phyloP scores from a whole-genome alignment of 2,888 invertebrate genomes.

The Tholera decimalis region DNA sequence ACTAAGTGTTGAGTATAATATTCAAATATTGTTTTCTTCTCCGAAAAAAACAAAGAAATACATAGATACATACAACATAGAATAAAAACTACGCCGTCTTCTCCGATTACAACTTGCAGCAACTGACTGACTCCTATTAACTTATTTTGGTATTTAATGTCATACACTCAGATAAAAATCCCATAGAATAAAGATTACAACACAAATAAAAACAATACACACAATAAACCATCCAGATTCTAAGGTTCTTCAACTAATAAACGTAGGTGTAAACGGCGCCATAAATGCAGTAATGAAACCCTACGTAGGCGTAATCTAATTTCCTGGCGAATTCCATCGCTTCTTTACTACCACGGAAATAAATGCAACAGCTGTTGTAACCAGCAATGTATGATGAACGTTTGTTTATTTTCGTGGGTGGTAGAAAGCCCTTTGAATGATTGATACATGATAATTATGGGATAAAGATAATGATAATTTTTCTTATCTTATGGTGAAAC shows the following conservation, averaged over 20 bases:
- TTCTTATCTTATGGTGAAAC: conserved; percentile 40
- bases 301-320: conserved; percentile 73
- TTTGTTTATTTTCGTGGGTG: conserved; percentile 36
- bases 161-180: not conserved
- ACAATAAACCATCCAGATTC: conserved; percentile 36
- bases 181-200: not conserved
- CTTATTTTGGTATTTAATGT: no score
- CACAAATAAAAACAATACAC: conserved; percentile 42
- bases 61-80: no score
- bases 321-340: conserved; percentile 34
- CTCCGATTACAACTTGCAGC: no score
- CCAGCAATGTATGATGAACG: conserved; percentile 32
- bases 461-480: conserved; percentile 36
- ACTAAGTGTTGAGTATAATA: no score
- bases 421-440: conserved; percentile 58
- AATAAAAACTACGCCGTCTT: no score
- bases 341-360: not conserved
- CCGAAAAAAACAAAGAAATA: no score
- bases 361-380: not conserved
- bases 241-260: conserved; percentile 43
- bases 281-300: conserved; percentile 64
- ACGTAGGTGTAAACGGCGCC: conserved; percentile 76
- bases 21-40: no score
- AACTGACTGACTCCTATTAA: no score
- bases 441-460: conserved; percentile 60